Evolutionary conservation across 2,113 vertebrate species (phyloP).

Genomic region (Pseudorectes ferrugineus): DNA sequence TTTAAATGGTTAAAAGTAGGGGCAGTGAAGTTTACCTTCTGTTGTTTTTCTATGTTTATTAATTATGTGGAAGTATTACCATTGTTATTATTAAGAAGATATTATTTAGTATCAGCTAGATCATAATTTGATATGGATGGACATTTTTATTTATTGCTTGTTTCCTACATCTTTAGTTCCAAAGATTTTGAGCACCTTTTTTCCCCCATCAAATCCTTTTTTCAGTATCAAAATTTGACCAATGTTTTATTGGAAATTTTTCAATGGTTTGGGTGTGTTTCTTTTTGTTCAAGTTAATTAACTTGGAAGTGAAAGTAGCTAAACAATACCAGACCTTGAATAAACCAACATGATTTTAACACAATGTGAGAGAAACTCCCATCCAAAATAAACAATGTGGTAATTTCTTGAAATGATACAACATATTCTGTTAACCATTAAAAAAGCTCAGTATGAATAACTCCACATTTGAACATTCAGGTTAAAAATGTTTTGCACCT

Average conservation of each 20-base stretch:
- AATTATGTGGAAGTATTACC: neutral
- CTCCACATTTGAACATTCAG: neutral
- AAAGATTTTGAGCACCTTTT: neutral
- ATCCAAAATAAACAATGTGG: constrained; percentile 20
- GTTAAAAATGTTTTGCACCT: neutral
- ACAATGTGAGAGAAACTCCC: neutral
- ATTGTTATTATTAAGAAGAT: neutral
- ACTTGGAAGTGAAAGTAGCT: constrained; percentile 37
- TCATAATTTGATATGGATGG: neutral
- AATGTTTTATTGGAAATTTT: constrained; percentile 9
- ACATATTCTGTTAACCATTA: neutral
- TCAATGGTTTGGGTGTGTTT: constrained; percentile 17
- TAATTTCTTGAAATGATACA: neutral
- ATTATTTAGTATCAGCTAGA: neutral
- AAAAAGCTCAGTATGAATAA: neutral
- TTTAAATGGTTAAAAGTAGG: neutral
- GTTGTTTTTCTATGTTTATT: neutral
- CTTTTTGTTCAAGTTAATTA: constrained; percentile 28
- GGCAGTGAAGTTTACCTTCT: neutral
- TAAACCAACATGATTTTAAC: constrained; percentile 22
- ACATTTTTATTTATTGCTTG: neutral
- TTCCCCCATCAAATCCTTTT: neutral
- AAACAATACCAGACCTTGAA: constrained; percentile 48
- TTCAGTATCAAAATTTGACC: neutral
- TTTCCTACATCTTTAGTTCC: neutral